Evolutionary conservation across 1,140 invertebrate genomes (phyloP).

Genomic region (Drepana arcuata): DNA sequence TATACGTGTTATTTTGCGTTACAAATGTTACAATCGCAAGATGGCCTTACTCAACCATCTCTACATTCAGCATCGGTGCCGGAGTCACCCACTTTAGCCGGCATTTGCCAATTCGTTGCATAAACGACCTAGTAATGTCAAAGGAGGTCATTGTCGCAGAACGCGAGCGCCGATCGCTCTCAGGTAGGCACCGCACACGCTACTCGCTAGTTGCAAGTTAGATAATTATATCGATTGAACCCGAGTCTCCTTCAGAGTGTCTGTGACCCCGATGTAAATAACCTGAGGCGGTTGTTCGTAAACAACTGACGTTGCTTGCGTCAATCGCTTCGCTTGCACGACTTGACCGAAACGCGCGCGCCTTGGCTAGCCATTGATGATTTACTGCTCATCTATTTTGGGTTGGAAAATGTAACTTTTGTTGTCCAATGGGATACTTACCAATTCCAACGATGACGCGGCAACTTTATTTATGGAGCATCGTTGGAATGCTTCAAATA

Average conservation of each 20-base stretch:
- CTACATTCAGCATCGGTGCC: constrained; percentile 29
- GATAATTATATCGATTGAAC: constrained; percentile 60
- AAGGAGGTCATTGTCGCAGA: constrained; percentile 62
- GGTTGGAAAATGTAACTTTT: constrained; percentile 12
- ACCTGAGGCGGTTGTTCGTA: constrained; percentile 59
- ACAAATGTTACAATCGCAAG: constrained; percentile 14
- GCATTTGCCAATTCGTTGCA: constrained; percentile 48
- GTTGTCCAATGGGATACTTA: constrained; percentile 9
- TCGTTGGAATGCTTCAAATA: too few relatives aligned
- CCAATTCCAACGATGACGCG: constrained; percentile 8
- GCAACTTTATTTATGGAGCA: too few relatives aligned
- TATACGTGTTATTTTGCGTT: constrained; percentile 12
- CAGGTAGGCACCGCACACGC: constrained; percentile 12
- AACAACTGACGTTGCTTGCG: constrained; percentile 61
- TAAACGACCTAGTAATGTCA: constrained; percentile 59
- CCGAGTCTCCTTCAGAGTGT: constrained; percentile 57
- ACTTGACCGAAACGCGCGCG: constrained; percentile 14
- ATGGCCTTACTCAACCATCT: constrained; percentile 49
- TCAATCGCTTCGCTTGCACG: constrained; percentile 39
- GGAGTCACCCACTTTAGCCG: constrained; percentile 43
- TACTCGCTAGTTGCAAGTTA: constrained; percentile 38
- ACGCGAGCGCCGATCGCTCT: constrained; percentile 21
- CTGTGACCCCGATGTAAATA: constrained; percentile 71
- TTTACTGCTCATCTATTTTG: constrained; percentile 30
- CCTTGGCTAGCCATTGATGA: constrained; percentile 40